Evolutionary conservation across 2,888 invertebrate species (phyloP).

Genomic region (Lepeophtheirus nordmannii): DNA sequence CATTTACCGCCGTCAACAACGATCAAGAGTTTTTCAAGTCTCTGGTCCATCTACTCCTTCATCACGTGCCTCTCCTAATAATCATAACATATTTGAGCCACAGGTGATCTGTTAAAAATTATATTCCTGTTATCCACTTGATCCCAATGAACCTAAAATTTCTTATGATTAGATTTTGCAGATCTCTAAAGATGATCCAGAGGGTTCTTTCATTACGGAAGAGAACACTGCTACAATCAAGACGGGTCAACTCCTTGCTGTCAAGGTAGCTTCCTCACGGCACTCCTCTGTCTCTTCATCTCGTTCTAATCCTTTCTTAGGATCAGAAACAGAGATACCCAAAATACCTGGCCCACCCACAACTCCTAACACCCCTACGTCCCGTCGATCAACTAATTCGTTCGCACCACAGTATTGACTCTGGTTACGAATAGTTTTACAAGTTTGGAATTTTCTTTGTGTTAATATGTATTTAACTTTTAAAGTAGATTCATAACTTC

Average conservation of each 20-base stretch:
- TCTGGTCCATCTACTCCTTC: background rate
- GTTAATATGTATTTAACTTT: constrained; percentile 1
- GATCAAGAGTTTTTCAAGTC: background rate
- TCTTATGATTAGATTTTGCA: background rate
- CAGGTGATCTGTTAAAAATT: background rate
- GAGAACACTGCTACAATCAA: background rate
- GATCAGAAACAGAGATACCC: background rate
- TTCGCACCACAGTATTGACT: background rate
- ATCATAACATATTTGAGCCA: background rate
- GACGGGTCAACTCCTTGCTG: background rate
- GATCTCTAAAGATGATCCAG: background rate
- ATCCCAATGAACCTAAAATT: background rate
- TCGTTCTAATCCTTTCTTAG: background rate
- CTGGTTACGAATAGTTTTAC: background rate
- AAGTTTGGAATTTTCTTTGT: background rate
- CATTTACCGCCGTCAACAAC: background rate
- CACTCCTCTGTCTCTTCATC: background rate
- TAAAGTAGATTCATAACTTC: background rate
- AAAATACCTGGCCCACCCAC: background rate
- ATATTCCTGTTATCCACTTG: background rate
- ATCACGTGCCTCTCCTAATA: background rate
- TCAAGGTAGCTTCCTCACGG: background rate
- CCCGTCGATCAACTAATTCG: background rate
- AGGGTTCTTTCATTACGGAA: background rate
- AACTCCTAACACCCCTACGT: background rate